Base-by-base conservation (phyloP, 2,888 invertebrate genomes). In the Idaea straminata region DNA sequence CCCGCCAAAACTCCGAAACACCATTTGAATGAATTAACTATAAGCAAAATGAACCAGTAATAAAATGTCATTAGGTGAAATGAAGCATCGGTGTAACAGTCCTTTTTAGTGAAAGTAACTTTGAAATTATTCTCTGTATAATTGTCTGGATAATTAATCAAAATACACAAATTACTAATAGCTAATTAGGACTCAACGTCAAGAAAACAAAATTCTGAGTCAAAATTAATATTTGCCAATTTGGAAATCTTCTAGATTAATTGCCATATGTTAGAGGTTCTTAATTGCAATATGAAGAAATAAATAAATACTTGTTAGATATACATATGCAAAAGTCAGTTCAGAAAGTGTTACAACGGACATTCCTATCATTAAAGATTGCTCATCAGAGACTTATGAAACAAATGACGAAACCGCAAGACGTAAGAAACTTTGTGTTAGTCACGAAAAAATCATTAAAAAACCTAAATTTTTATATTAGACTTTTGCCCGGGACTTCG, bases 341-440 rank as follows among this genome's bases (percentile, higher is more conserved):
- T 47, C 5, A 0, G 47, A 47, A 47, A 47, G 47, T 61, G 61
- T 61, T 60, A 15, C 16, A 57, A 59, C 64, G 36, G 60, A 68
- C 68, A 66, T 67, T 68, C 64, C 66, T 66, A 34, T 80, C 79
- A 81, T 81, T 81, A 81, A 79, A 80, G 77, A 78, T 72, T 66
- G 64, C 65, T 61, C 66, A 69, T 83, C 81, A 81, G 69, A 77
- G 67, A 68, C 75, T 77, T 79, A 47, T 76, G 77, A 79, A 78
- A 79, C 76, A 80, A 72, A 77, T 72, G 69, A 69, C 62, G 64
- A 75, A 72, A 72, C 72, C 73, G 70, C 73, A 69, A 72, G 66
- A 67, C 68, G 64, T 64, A 15, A 36, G 36, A 36, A 36, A 47
- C 47, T 47, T 47, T 47, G 13, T 47, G 47, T 47, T 7, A 47